Conservation (phyloP, 2,113 vertebrate genomes). For the Tetrax tetrax region DNA sequence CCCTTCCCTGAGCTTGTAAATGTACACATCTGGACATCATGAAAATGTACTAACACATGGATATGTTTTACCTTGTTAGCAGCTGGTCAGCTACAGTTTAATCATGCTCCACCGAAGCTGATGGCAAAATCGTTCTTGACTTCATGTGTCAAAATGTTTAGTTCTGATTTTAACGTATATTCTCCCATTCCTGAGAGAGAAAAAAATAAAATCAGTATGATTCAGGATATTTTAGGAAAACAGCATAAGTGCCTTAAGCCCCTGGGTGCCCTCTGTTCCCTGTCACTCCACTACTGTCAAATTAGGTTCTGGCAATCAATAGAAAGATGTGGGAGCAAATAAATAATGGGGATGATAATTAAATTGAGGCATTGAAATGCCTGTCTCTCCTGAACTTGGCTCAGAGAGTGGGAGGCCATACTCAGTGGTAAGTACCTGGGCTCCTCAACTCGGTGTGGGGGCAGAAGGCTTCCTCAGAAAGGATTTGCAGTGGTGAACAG, state of each 20-base stretch:
- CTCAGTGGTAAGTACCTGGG: background rate
- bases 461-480: background rate
- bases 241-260: background rate
- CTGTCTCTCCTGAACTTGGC: background rate
- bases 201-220: background rate
- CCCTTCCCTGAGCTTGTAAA: background rate
- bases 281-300: constrained; percentile 10
- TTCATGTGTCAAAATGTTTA: background rate
- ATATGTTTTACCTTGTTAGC: constrained; percentile 4
- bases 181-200: background rate
- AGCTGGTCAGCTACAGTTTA: constrained; percentile 16
- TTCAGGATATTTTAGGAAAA: constrained; percentile 30
- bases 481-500: background rate
- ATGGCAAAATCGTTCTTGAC: constrained; percentile 3
- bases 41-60: constrained; percentile 21
- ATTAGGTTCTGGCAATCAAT: constrained; percentile 43
- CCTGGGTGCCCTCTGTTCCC: constrained; percentile 1
- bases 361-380: constrained; percentile 9
- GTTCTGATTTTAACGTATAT: background rate
- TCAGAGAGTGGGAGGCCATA: background rate
- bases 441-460: background rate
- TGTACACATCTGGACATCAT: background rate
- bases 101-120: background rate
- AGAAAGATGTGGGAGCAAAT: constrained; percentile 38
- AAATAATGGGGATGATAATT: background rate